A percentile compares a stretch with the other conserved stretches of the same genome.
These are phyloP conservation scores for Melanotaenia trifasciata DNA, from an alignment of 2,797 vertebrate species.

Conservation along the genomic window DNA sequence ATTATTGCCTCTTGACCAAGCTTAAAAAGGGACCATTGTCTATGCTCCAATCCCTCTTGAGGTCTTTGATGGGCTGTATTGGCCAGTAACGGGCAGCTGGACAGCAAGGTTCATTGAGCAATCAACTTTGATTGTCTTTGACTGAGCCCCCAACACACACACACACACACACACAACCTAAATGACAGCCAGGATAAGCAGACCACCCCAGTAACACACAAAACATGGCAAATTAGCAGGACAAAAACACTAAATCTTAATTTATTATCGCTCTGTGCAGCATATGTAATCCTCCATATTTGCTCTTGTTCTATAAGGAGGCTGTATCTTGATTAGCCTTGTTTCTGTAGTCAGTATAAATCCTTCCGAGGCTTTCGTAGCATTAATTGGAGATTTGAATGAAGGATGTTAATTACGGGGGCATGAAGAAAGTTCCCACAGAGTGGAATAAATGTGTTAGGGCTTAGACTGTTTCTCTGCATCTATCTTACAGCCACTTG, in stretches of 20 bases:
- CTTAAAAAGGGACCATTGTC: constrained; percentile 37
- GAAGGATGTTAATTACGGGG: constrained; percentile 37
- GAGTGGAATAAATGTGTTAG: constrained; percentile 26
- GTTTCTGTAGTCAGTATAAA: constrained; percentile 47
- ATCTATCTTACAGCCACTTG: not conserved
- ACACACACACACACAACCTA: constrained; percentile 7
- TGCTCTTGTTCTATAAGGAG: constrained; percentile 42
- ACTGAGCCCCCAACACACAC: constrained; percentile 33
- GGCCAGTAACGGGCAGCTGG: constrained; percentile 42
- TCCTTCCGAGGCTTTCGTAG: constrained; percentile 25
- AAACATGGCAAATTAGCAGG: constrained; percentile 20
- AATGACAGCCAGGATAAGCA: constrained; percentile 22
- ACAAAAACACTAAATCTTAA: constrained; percentile 20
- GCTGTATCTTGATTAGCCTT: constrained; percentile 52
- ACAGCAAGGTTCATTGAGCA: constrained; percentile 70
- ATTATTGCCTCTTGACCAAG: constrained; percentile 58
- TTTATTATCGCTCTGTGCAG: constrained; percentile 26
- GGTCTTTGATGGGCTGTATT: constrained; percentile 23
- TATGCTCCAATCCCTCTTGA: constrained; percentile 5
- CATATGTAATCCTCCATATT: constrained; percentile 43
- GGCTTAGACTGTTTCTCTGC: constrained; percentile 18
- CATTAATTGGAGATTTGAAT: constrained; percentile 55
- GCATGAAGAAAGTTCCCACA: constrained; percentile 20
- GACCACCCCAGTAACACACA: constrained; percentile 5
- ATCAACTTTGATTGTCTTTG: constrained; percentile 69